Conservation (phyloP, 2,888 invertebrate species). For the Antitype chi region DNA sequence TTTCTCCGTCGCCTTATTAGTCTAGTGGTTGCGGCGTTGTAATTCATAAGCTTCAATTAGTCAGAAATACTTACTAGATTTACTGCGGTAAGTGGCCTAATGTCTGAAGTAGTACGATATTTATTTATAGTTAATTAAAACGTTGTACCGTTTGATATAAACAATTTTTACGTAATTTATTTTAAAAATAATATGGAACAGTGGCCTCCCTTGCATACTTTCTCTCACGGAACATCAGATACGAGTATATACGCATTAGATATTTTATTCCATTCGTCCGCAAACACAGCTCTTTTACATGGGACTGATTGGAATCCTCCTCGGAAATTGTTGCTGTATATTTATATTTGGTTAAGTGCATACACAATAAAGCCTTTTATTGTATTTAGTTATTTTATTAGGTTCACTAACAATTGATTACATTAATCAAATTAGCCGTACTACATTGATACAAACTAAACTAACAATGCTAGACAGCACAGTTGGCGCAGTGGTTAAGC, state of each 20-base stretch:
- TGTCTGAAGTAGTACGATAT: neutral
- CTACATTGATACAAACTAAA: no score
- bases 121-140: neutral
- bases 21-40: conserved; percentile 12
- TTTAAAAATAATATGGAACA: neutral
- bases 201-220: neutral
- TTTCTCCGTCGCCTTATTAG: conserved; percentile 28
- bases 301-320: neutral
- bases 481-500: no score
- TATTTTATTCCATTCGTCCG: neutral
- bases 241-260: no score
- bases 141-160: neutral
- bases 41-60: conserved; percentile 20
- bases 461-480: no score
- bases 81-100: conserved; percentile 1
- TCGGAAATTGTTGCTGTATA: neutral
- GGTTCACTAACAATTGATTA: no score
- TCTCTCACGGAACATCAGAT: neutral
- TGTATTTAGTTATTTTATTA: no score
- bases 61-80: neutral
- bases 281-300: neutral
- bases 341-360: neutral
- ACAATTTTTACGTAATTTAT: neutral
- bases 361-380: neutral
- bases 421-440: no score